Base-by-base conservation (phyloP, 2,888 invertebrate genomes). In the Melieria picta region DNA sequence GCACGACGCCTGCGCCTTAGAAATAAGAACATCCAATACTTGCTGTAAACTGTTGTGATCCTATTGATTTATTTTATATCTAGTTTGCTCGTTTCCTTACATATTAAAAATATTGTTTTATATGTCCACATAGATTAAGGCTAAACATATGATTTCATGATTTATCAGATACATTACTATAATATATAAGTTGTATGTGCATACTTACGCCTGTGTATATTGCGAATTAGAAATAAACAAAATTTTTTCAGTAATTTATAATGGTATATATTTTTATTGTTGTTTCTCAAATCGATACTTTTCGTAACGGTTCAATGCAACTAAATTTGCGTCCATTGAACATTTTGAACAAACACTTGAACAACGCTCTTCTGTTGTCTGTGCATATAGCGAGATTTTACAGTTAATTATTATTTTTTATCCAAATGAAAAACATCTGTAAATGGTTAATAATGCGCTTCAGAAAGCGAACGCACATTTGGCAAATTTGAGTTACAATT, bases 201-300 rank as follows among this genome's bases (percentile, higher is more conserved):
- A 57, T 60, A 67, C 52, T 4, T 58, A 30, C n/a, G 16, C 58
- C 43, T 58, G 67, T 52, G 50, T 43, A 60, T 7, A 48, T 42
- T 13, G 13, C 50, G 50, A 30, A n/a, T 16, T 30, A 58, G 43
- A 57, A 67, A 67, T 50, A 60, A 67, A 60, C 13, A 50, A 60
- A 58, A 67, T 52, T 52, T 67, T 67, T 67, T 67, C 48, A 60
- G 60, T 48, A 60, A 61, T 61, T 67, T 67, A 6, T 13, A 60
- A n/a, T 43, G 30, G 50, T 52, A 52, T 67, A 45, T 7, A 61
- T 45, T 67, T 66, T 47, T 58, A 50, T 56, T 56, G 30, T 56
- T 13, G 56, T 13, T 55, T 10, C 16, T 55, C 16, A 16, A 55
- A 55, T 11, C 16, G 7, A 4, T 7, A 55, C 55, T 16, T 30